These are phyloP conservation scores for Panagrolaimus sp. DNA, from an alignment of 1,140 invertebrate species.

Conservation along the genomic window DNA sequence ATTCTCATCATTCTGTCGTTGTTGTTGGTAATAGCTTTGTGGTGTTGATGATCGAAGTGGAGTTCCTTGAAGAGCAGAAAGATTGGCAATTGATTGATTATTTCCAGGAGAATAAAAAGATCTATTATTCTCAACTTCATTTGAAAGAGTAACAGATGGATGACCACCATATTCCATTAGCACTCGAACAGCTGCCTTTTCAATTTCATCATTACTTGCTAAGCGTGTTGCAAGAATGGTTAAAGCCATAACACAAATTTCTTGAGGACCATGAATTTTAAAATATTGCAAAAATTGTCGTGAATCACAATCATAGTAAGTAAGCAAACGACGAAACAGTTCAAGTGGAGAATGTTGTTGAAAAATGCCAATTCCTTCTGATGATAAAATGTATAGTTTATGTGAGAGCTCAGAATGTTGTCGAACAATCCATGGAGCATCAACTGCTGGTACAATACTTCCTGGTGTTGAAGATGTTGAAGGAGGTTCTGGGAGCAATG, in stretches of 20 bases:
- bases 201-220: not conserved
- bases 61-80: too few species aligned
- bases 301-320: not conserved
- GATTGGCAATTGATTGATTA: too few species aligned
- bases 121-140: not conserved
- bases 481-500: not conserved
- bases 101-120: too few species aligned
- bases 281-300: not conserved
- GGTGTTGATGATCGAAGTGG: too few species aligned
- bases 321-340: not conserved
- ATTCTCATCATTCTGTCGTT: too few species aligned
- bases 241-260: constrained; percentile 2
- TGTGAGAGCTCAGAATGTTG: not conserved
- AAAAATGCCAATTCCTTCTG: not conserved
- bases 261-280: not conserved
- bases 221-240: not conserved
- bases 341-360: not conserved
- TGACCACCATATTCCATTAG: not conserved
- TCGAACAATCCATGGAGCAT: not conserved
- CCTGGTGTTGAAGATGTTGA: not conserved
- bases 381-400: not conserved
- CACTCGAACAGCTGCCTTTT: not conserved
- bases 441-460: not conserved
- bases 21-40: too few species aligned
- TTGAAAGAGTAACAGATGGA: not conserved